These are phyloP conservation scores for Aphyosemion australe DNA, from an alignment of 2,113 vertebrate species.

Conservation along the genomic window DNA sequence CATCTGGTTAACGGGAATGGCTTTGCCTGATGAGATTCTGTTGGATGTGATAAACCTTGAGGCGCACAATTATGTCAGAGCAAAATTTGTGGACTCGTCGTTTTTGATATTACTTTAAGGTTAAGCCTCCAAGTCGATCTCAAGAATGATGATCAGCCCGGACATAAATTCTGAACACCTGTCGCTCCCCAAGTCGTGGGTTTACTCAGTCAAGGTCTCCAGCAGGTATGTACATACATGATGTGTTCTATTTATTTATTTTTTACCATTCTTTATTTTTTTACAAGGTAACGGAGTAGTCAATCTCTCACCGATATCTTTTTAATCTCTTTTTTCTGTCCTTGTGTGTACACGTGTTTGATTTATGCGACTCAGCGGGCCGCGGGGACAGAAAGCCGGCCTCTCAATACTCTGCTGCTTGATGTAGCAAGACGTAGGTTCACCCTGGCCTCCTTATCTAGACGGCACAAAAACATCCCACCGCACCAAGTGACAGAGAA, in stretches of 20 bases:
- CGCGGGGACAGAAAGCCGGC: constrained; percentile 45
- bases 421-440: constrained; percentile 55
- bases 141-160: constrained; percentile 44
- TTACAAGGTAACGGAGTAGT: constrained; percentile 71
- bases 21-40: constrained; percentile 59
- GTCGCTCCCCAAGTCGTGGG: constrained; percentile 18
- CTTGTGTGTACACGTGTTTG: constrained; percentile 62
- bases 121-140: constrained; percentile 48
- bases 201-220: constrained; percentile 65
- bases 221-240: constrained; percentile 17
- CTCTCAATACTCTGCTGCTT: constrained; percentile 55
- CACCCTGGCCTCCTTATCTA: constrained; percentile 58
- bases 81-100: constrained; percentile 55
- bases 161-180: constrained; percentile 43
- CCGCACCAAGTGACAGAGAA: constrained; percentile 31
- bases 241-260: constrained; percentile 12
- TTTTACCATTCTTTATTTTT: constrained; percentile 41
- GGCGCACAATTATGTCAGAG: constrained; percentile 28
- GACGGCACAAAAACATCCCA: constrained; percentile 43
- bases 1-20: constrained; percentile 53
- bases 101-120: constrained; percentile 59
- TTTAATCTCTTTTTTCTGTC: constrained; percentile 76
- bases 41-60: constrained; percentile 64
- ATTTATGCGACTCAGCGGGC: constrained; percentile 69
- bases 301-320: constrained; percentile 73